Conservation (phyloP, 2,888 invertebrate species). For the Pachymerium ferrugineum region DNA sequence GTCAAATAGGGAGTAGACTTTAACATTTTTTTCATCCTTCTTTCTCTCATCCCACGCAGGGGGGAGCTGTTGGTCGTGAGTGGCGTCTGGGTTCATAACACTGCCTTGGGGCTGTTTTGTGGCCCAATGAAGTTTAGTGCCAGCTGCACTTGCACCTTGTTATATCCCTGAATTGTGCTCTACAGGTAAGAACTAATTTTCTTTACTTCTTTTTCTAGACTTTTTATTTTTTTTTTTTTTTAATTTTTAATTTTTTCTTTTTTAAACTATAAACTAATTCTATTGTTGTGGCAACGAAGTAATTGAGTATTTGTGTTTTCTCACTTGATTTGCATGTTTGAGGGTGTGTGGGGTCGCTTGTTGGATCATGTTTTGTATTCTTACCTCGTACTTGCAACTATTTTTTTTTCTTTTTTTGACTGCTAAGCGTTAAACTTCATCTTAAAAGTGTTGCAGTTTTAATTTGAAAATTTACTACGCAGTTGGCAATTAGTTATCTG, state of each 20-base stretch:
- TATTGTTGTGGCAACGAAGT: no score
- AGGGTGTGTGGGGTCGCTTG: background rate
- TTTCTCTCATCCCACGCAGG: background rate
- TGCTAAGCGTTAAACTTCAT: background rate
- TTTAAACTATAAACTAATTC: no score
- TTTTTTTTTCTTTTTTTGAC: background rate
- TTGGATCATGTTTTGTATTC: background rate
- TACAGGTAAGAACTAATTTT: background rate
- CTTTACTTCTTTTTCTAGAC: background rate
- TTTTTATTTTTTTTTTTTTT: background rate
- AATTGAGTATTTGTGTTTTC: background rate
- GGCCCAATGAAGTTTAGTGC: background rate
- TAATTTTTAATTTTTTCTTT: background rate
- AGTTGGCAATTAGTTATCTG: background rate
- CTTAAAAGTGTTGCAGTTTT: background rate
- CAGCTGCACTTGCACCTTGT: background rate
- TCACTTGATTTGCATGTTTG: background rate
- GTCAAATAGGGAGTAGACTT: background rate
- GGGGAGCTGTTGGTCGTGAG: background rate
- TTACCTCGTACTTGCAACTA: background rate
- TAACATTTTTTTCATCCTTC: background rate
- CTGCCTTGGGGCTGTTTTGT: background rate
- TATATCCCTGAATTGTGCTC: background rate
- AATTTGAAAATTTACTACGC: background rate
- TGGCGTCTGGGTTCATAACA: background rate